phyloP scores from a whole-genome alignment of 2,888 invertebrate genomes.

The Prosopocoilus inquinatus region DNA sequence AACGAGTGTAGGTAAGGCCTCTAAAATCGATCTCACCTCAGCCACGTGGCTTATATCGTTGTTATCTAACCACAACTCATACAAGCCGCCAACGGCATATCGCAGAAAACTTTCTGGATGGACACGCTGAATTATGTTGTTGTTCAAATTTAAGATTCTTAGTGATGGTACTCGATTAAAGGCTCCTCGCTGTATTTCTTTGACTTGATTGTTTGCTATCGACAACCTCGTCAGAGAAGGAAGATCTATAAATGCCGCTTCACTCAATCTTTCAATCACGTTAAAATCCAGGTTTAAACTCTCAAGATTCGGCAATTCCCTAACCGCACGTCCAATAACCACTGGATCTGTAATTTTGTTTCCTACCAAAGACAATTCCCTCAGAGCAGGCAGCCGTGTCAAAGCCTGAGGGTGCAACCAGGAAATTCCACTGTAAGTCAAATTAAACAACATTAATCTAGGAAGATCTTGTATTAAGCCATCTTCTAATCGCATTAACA shows the following conservation, averaged over 20 bases:
- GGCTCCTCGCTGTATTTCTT: conserved; percentile 74
- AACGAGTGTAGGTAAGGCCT: conserved; percentile 72
- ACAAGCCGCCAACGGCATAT: conserved; percentile 69
- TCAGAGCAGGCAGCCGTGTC: conserved; percentile 67
- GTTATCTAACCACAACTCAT: conserved; percentile 73
- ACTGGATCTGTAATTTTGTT: conserved; percentile 76
- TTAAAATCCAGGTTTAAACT: conserved; percentile 71
- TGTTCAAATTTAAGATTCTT: conserved; percentile 71
- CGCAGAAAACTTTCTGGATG: conserved; percentile 81
- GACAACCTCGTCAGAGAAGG: conserved; percentile 66
- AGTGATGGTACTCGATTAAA: conserved; percentile 76
- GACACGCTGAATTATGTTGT: conserved; percentile 72
- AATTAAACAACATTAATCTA: conserved; percentile 68
- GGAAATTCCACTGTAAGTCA: conserved; percentile 72
- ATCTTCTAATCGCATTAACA: conserved; percentile 68
- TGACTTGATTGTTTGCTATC: conserved; percentile 70
- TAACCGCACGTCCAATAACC: conserved; percentile 76
- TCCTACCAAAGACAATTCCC: conserved; percentile 66
- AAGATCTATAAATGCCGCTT: conserved; percentile 78
- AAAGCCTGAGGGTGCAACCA: conserved; percentile 78
- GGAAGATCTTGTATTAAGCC: conserved; percentile 62
- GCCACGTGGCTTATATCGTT: conserved; percentile 75
- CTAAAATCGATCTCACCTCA: conserved; percentile 71
- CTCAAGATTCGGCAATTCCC: conserved; percentile 72
- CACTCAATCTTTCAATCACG: conserved; percentile 66